Percentiles rank a stretch among this genome's conserved stretches.
phyloP scores from a whole-genome alignment of 92 coral and sea anemone species.

The Blastomussa wellsi region DNA sequence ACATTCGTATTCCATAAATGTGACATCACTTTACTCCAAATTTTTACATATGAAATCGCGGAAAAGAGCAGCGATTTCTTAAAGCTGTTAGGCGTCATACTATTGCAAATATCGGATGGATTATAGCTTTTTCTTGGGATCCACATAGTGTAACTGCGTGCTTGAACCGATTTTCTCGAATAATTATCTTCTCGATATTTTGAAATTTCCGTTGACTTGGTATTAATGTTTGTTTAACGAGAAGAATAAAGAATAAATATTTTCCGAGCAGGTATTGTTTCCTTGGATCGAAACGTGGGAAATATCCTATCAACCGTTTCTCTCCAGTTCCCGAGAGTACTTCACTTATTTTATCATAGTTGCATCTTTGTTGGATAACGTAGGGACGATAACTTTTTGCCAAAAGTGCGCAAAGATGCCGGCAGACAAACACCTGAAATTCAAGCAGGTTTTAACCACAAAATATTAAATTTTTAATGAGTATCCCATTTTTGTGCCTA shows the following conservation, averaged over 20 bases:
- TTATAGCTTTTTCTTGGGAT: neutral
- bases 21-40: neutral
- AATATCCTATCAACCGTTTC: neutral
- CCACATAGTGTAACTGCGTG: neutral
- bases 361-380: neutral
- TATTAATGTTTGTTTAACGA: neutral
- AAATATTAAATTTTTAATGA: conserved; percentile 11
- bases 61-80: neutral
- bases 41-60: neutral
- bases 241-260: conserved; percentile 12
- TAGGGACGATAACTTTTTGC: neutral
- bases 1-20: neutral
- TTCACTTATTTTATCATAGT: neutral
- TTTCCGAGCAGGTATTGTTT: neutral
- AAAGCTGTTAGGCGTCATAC: neutral
- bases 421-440: conserved; percentile 16
- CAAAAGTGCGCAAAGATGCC: neutral
- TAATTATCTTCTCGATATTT: neutral
- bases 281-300: neutral
- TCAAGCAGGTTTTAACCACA: conserved; percentile 25
- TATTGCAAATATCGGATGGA: neutral
- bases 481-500: conserved; percentile 15
- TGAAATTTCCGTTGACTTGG: neutral
- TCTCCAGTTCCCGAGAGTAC: no score
- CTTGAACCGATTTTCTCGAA: neutral